These are phyloP conservation scores for Parnassius orleans DNA, from an alignment of 2,888 invertebrate species.

Conservation along the genomic window DNA sequence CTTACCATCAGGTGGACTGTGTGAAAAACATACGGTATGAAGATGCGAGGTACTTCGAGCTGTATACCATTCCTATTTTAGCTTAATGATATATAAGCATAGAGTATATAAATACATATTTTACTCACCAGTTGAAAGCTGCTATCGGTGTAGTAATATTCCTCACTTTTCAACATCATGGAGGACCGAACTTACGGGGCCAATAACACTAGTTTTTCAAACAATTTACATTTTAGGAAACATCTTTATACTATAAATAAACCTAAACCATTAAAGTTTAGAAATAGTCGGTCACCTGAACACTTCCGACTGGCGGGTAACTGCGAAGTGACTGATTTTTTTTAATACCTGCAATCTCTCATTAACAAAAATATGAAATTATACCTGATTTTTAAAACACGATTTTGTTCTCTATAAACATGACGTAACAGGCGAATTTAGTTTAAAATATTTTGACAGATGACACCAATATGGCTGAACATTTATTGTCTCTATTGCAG, in stretches of 20 bases:
- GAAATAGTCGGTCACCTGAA: background rate
- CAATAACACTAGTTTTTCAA: background rate
- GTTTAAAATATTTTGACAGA: background rate
- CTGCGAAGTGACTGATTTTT: slow-evolving; percentile 6
- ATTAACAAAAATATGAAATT: slow-evolving; percentile 17
- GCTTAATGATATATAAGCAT: too few species aligned
- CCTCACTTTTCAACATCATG: background rate
- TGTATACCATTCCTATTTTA: too few species aligned
- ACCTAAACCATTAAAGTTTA: background rate
- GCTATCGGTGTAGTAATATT: slow-evolving; percentile 40
- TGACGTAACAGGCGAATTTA: background rate
- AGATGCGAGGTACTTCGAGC: too few species aligned
- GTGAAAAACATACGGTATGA: too few species aligned
- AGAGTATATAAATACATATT: background rate
- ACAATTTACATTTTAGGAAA: background rate
- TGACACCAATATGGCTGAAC: slow-evolving; percentile 1
- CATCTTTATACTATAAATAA: background rate
- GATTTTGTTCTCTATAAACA: background rate
- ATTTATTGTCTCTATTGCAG: slow-evolving; percentile 1
- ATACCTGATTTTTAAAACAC: slow-evolving; percentile 1
- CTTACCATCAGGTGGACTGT: too few species aligned
- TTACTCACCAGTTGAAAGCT: slow-evolving; percentile 43
- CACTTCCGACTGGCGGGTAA: background rate
- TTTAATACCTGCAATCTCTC: slow-evolving; percentile 6
- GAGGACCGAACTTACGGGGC: background rate